Conservation (phyloP, 2,888 invertebrate species). For the Petrolisthes cinctipes region DNA sequence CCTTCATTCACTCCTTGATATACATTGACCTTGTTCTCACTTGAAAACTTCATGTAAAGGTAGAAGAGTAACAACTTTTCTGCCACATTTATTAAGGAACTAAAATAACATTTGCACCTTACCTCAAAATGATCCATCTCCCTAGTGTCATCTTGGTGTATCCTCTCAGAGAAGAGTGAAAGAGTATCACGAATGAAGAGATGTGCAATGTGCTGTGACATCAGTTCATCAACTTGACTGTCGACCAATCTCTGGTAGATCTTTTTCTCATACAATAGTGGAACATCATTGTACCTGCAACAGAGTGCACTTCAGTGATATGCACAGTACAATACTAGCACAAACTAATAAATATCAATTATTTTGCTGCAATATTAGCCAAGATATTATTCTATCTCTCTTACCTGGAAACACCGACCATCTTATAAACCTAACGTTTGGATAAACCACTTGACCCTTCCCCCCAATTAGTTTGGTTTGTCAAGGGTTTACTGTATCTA, state of each 20-base stretch:
- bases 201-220: slow-evolving; percentile 97
- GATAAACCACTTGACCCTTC: no score
- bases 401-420: no score
- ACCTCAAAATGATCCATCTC: slow-evolving; percentile 99
- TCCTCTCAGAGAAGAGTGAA: slow-evolving; percentile 93
- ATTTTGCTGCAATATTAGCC: no score
- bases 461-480: no score
- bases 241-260: slow-evolving; percentile 86
- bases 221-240: slow-evolving; percentile 90
- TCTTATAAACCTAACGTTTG: no score
- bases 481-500: no score
- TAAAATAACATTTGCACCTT: slow-evolving; percentile 62
- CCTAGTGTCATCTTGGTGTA: slow-evolving; percentile 90
- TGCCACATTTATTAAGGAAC: background rate
- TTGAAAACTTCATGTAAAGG: background rate
- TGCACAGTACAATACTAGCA: no score
- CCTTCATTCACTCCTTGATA: background rate
- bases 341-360: no score
- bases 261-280: slow-evolving; percentile 85
- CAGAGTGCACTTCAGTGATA: no score
- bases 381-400: no score
- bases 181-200: slow-evolving; percentile 97
- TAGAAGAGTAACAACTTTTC: background rate
- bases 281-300: slow-evolving; percentile 90
- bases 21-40: background rate